A percentile compares a stretch with the other conserved stretches of the same genome.
Conservation (phyloP, 2,113 vertebrate genomes). For the Gambusia holbrooki region DNA sequence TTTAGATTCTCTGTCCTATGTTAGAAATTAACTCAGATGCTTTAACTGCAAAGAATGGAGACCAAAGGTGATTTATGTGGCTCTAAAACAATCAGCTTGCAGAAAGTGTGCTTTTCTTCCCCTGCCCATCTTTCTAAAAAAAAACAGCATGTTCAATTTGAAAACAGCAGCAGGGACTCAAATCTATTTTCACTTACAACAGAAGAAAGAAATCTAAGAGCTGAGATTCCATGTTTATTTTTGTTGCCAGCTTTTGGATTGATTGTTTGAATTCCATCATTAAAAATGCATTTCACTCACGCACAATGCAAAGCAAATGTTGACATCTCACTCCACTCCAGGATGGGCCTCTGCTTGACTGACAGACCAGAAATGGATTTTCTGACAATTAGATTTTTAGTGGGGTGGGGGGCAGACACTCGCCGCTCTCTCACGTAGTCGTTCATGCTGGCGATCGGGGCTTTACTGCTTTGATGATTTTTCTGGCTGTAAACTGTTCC, state of each 20-base stretch:
- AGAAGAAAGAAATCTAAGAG: conserved; percentile 21
- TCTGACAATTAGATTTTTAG: conserved; percentile 52
- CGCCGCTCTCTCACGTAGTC: conserved; percentile 6
- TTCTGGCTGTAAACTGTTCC: conserved; percentile 29
- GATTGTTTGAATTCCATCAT: conserved; percentile 49
- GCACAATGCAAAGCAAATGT: conserved; percentile 47
- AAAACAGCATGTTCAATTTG: conserved; percentile 20
- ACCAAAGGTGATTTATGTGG: conserved; percentile 20
- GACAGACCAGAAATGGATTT: conserved; percentile 59
- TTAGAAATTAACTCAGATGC: conserved; percentile 6
- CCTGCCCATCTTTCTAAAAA: conserved; percentile 18
- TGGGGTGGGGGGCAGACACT: conserved; percentile 5
- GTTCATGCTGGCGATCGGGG: conserved; percentile 7
- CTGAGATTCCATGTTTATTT: conserved; percentile 27
- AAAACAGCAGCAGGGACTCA: conserved; percentile 19
- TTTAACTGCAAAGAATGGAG: conserved; percentile 6
- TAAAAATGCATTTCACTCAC: conserved; percentile 46
- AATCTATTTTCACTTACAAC: conserved; percentile 26
- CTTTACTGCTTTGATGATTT: conserved; percentile 53
- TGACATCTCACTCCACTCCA: conserved; percentile 39
- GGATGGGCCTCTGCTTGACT: conserved; percentile 40
- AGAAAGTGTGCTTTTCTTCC: neutral
- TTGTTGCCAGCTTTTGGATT: conserved; percentile 33
- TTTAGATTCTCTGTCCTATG: neutral
- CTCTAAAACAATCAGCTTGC: conserved; percentile 29